These are phyloP conservation scores for Phalloptychus januarius DNA, from an alignment of 2,797 vertebrate genomes.

Conservation along the genomic window DNA sequence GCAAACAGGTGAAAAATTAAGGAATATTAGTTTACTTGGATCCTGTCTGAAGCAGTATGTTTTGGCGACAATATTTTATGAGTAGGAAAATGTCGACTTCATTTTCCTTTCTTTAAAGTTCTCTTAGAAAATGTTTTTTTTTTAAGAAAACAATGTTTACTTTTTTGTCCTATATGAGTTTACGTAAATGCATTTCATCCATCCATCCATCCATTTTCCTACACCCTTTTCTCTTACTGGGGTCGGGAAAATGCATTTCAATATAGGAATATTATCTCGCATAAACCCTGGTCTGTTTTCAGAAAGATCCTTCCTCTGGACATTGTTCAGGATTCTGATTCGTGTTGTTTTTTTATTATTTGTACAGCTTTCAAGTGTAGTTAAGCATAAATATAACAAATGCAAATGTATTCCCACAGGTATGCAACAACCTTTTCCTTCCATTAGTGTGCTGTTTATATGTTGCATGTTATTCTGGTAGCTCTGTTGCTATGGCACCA, in stretches of 20 bases:
- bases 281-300: not conserved
- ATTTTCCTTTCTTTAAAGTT: not conserved
- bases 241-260: not conserved
- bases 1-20: not conserved
- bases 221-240: no score
- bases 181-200: not conserved
- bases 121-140: not conserved
- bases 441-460: constrained; percentile 11
- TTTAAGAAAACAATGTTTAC: not conserved
- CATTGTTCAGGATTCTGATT: not conserved
- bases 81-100: not conserved
- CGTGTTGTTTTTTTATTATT: no score
- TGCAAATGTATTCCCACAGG: not conserved
- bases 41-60: not conserved
- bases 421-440: not conserved
- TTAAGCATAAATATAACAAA: not conserved
- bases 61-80: not conserved
- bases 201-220: no score
- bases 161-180: not conserved
- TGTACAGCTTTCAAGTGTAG: not conserved
- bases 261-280: no score
- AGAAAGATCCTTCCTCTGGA: not conserved
- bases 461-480: constrained; percentile 23
- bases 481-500: constrained; percentile 53
- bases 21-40: not conserved